Conservation (phyloP, 2,797 vertebrate genomes). For the Fistularia tabacaria region DNA sequence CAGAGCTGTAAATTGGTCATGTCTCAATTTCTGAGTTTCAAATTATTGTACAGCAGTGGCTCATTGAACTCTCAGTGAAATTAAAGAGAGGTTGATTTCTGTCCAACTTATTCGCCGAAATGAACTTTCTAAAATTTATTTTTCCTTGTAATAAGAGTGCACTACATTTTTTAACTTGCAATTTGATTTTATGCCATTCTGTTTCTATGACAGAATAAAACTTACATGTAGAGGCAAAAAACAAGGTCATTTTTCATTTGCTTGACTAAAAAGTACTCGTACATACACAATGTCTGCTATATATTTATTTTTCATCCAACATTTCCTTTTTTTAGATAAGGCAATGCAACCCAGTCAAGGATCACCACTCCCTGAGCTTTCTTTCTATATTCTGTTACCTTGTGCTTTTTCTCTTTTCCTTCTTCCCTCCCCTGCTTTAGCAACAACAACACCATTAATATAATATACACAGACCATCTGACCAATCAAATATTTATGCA, state of each 20-base stretch:
- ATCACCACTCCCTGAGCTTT: neutral
- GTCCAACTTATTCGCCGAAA: neutral
- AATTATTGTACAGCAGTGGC: conserved; percentile 64
- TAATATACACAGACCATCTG: conserved; percentile 50
- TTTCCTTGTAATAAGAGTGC: too few relatives aligned
- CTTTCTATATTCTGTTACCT: neutral
- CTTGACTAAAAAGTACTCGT: too few relatives aligned
- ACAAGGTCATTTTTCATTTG: too few relatives aligned
- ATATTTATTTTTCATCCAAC: too few relatives aligned
- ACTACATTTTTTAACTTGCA: too few relatives aligned
- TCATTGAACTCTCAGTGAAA: conserved; percentile 54
- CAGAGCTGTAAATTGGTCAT: conserved; percentile 61
- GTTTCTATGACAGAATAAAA: too few relatives aligned
- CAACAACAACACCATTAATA: conserved; percentile 49
- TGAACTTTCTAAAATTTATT: too few relatives aligned
- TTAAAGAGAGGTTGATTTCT: conserved; percentile 19
- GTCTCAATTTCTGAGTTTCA: conserved; percentile 65
- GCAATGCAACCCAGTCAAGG: too few relatives aligned
- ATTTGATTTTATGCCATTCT: too few relatives aligned
- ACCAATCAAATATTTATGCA: conserved; percentile 67
- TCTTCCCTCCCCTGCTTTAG: conserved; percentile 24
- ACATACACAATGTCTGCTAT: too few relatives aligned
- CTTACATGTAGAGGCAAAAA: too few relatives aligned
- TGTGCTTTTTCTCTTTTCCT: conserved; percentile 6
- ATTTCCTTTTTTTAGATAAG: too few relatives aligned